Conservation (phyloP, 1,140 invertebrate species). For the Bombus confusus region DNA sequence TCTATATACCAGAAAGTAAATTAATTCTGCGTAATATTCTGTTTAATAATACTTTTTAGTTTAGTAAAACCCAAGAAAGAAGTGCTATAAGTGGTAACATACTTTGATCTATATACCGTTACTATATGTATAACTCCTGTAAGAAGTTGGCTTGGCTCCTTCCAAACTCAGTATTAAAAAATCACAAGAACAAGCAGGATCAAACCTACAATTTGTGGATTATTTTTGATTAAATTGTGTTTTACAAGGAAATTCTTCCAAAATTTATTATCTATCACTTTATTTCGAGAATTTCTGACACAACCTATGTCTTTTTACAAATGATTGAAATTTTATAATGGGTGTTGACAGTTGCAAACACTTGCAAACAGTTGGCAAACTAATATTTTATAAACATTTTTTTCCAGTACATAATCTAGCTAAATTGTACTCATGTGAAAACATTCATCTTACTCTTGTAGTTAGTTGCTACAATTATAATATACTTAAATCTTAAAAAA, state of each 20-base stretch:
- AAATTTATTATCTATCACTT: slow-evolving; percentile 53
- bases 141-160: slow-evolving; percentile 78
- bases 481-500: slow-evolving; percentile 1
- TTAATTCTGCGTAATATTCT: slow-evolving; percentile 19
- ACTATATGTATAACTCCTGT: background rate
- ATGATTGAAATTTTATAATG: slow-evolving; percentile 70
- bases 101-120: background rate
- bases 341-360: slow-evolving; percentile 43
- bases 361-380: slow-evolving; percentile 64
- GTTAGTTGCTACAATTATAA: slow-evolving; percentile 19
- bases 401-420: slow-evolving; percentile 1
- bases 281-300: slow-evolving; percentile 56
- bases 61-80: background rate
- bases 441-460: slow-evolving; percentile 24
- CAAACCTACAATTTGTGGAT: slow-evolving; percentile 42
- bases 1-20: slow-evolving; percentile 1
- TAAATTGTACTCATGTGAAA: slow-evolving; percentile 7
- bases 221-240: slow-evolving; percentile 50
- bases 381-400: slow-evolving; percentile 69
- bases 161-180: slow-evolving; percentile 79
- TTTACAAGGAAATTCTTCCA: slow-evolving; percentile 43
- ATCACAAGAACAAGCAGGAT: slow-evolving; percentile 61
- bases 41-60: slow-evolving; percentile 13
- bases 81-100: slow-evolving; percentile 33
- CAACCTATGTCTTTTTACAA: slow-evolving; percentile 64